Evolutionary conservation across 2,113 vertebrate genomes (phyloP), one percentile per base, ranked within the genome.

Genomic region (Chloropsis cyanopogon): DNA sequence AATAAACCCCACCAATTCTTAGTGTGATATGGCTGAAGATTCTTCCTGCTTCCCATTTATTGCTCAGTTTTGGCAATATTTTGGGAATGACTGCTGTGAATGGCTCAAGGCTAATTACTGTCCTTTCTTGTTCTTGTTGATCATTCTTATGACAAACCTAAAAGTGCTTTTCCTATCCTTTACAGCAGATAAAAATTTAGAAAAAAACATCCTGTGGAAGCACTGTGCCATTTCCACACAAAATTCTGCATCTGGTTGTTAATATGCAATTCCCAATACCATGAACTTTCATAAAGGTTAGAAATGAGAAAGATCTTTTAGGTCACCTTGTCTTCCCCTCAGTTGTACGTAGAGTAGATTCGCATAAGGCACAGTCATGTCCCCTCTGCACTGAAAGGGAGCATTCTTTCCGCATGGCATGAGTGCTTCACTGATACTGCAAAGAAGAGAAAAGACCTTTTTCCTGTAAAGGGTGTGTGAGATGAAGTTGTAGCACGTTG

Each of bases 401-500:
- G 50, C 69, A 84, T 96, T 95, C 87, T 87, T 92, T 94, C 88
- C 54, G 20, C 61, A 63, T 52, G 71, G 60, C 65, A 76, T 72
- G 72, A 95, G 94, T 80, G 77, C 72, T 95, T 92, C 92, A 88
- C 61, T 92, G 93, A 95, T 90, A 94, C 78, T 76, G 77, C 65
- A 82, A 92, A 86, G 81, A 61, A 86, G 80, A 84, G 84, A 95
- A 96, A 90, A 82, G 81, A 93, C 66, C 89, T 85, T 93, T 88
- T 86, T 92, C 78, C 92, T 96, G 81, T 90, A 96, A 96, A 88
- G 83, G 80, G 90, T 91, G 94, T 96, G 80, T 54, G 70, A 97
- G 97, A 97, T 89, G 85, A 97, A 96, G 77, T 84, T 92, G 96
- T 91, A 96, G 86, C 83, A 78, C 11, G 61, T 97, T 95, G 92